Base-by-base conservation (phyloP, 2,797 vertebrate genomes). In the Harpagifer antarcticus region DNA sequence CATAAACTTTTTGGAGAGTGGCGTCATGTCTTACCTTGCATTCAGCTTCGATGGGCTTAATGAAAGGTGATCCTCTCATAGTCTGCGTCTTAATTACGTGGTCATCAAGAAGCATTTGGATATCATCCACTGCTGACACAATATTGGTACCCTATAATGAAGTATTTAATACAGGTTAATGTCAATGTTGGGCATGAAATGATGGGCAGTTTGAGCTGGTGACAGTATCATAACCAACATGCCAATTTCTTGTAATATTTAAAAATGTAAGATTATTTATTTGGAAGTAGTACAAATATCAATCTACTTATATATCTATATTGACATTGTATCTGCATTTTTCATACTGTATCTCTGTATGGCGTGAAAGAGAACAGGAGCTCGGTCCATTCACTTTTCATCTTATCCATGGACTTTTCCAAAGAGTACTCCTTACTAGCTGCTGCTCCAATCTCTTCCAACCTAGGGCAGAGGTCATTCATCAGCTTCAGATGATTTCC, bases 81-180 rank as follows among this genome's bases (percentile, higher is more conserved):
- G 97, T 99, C 93, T 98, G 97, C 12, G 93, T 93, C 91, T 98
- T 99, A 71, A 98, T 95, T 73, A 98, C 85, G 48, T 99, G 97
- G 90, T 98, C 97, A 71, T 98, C 97, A 8, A 99, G 91, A 62
- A 98, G 84, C 49, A 97, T 74, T 78, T 98, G 97, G 83, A 99
- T 96, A 53, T 99, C 98, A 90, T 99, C 97, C 49, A 97, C 82
- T 27, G 95, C 87, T 0, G 96, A 95, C 75, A 99, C 84, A 81
- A 98, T 95, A 77, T 57, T 96, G 44, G 91, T 96, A 58, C 95
- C 94, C 98, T 99, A 76, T 17, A 40, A 53, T 79, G 82, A 87
- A 37, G 6, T 17, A 52, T 54, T 68, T 59, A 62, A 23, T 14
- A 40, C 12, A 55, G 65, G n/a, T 15, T 47, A 17, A 59, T 54